Evolutionary conservation across 37 sponge, comb jelly and placozoan genomes (phyloP).

Genomic region (Halisarca cf. caerulea): DNA sequence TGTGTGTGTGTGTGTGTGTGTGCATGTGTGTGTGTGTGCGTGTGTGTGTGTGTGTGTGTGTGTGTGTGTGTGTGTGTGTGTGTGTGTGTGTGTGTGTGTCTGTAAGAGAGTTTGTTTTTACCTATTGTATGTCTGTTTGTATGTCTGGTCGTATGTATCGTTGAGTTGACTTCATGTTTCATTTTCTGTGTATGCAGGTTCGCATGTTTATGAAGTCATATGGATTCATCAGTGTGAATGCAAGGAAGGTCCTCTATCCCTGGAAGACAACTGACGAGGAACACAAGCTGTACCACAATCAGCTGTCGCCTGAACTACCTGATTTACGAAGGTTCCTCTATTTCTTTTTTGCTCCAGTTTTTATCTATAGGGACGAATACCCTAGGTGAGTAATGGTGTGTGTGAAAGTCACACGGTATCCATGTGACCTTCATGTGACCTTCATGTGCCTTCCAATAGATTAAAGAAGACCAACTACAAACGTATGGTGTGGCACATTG

Average conservation of each 20-base stretch:
- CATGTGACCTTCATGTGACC: not conserved
- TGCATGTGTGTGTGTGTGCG: no score
- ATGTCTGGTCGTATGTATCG: no score
- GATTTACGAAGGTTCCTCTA: slow-evolving; percentile 61
- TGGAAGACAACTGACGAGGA: slow-evolving; percentile 56
- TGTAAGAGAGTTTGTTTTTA: no score
- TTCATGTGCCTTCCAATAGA: not conserved
- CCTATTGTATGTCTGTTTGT: no score
- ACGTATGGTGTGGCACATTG: not conserved
- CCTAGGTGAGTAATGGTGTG: slow-evolving; percentile 46
- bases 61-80: no score
- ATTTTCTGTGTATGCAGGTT: slow-evolving; percentile 26
- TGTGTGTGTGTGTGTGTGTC: no score
- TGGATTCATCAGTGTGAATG: slow-evolving; percentile 76
- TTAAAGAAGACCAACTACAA: not conserved
- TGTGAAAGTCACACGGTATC: not conserved
- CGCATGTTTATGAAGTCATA: slow-evolving; percentile 66
- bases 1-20: no score
- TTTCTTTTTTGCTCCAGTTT: slow-evolving; percentile 69
- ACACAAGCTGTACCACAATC: slow-evolving; percentile 57
- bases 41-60: no score
- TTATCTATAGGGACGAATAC: slow-evolving; percentile 78
- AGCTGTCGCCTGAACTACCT: slow-evolving; percentile 52
- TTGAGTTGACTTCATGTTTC: no score
- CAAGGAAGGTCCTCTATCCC: slow-evolving; percentile 61